phyloP scores from a whole-genome alignment of 2,888 invertebrate genomes.

The Tenodera sinensis region DNA sequence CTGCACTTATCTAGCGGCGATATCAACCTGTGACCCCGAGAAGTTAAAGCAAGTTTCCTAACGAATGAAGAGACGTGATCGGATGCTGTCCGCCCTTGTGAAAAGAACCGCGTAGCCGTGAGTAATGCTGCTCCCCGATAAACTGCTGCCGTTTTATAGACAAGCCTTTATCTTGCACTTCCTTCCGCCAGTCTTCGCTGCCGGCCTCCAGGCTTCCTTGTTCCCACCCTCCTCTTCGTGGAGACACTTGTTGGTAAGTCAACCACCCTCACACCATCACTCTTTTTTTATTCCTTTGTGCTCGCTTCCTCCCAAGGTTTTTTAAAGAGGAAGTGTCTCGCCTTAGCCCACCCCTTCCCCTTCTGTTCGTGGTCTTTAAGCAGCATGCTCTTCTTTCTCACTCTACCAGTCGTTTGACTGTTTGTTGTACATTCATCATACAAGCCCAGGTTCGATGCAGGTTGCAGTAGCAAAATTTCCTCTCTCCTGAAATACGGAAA shows the following conservation, averaged over 20 bases:
- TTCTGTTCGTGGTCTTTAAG: neutral
- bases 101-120: slow-evolving; percentile 12
- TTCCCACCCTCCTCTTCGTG: slow-evolving; percentile 31
- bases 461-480: neutral
- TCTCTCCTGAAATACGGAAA: no score
- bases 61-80: neutral
- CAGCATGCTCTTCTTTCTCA: neutral
- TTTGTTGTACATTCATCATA: neutral
- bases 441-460: neutral
- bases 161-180: neutral
- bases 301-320: slow-evolving; percentile 12
- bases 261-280: slow-evolving; percentile 3
- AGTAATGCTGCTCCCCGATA: slow-evolving; percentile 6
- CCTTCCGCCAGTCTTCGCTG: slow-evolving; percentile 18
- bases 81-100: neutral
- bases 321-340: slow-evolving; percentile 18
- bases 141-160: neutral
- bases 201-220: slow-evolving; percentile 33
- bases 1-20: neutral
- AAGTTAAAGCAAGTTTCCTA: neutral
- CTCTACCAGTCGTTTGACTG: neutral
- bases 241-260: slow-evolving; percentile 41
- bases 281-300: slow-evolving; percentile 11
- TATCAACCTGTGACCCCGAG: neutral
- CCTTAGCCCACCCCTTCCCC: neutral